A percentile compares a stretch with the other conserved stretches of the same genome.
Evolutionary conservation across 1,140 invertebrate genomes (phyloP).

Genomic region (Drosophila chauvacae): DNA sequence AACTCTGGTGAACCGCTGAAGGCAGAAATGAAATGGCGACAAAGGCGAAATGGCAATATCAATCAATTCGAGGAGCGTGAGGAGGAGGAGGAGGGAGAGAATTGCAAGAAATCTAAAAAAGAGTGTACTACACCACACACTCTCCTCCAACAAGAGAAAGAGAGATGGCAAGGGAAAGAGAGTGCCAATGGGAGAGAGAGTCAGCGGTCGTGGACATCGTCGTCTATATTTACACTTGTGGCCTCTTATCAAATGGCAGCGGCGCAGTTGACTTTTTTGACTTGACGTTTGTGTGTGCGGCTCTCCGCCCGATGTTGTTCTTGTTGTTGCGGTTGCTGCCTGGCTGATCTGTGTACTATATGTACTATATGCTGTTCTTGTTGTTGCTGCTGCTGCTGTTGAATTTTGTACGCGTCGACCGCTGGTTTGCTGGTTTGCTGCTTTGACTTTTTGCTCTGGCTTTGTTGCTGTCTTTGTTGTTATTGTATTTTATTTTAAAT

Average conservation of each 20-base stretch:
- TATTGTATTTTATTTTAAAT: constrained; percentile 46
- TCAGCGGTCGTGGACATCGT: constrained; percentile 78
- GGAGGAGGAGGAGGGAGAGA: constrained; percentile 10
- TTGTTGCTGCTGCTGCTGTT: constrained; percentile 52
- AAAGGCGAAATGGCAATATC: constrained; percentile 71
- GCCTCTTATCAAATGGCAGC: constrained; percentile 83
- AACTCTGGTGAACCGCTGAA: constrained; percentile 70
- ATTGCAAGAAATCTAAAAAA: constrained; percentile 50
- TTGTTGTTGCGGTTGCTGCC: constrained; percentile 43
- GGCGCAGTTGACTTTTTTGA: constrained; percentile 83
- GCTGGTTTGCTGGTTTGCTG: constrained; percentile 67
- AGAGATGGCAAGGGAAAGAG: constrained; percentile 13
- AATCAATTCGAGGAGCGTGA: constrained; percentile 66
- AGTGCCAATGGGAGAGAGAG: constrained; percentile 15
- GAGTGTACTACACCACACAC: constrained; percentile 8
- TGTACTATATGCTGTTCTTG: constrained; percentile 31
- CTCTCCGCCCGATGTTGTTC: constrained; percentile 50
- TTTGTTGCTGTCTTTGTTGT: background rate
- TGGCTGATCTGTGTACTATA: constrained; percentile 78
- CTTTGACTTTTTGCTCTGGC: constrained; percentile 80
- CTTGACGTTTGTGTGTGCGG: constrained; percentile 78
- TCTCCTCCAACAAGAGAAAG: background rate
- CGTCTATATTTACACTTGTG: constrained; percentile 83
- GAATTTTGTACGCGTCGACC: constrained; percentile 80
- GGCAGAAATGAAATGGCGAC: constrained; percentile 69